Evolutionary conservation across 2,797 vertebrate genomes (phyloP), one percentile per base, ranked within the genome.

Genomic region (Eleutherodactylus coqui): DNA sequence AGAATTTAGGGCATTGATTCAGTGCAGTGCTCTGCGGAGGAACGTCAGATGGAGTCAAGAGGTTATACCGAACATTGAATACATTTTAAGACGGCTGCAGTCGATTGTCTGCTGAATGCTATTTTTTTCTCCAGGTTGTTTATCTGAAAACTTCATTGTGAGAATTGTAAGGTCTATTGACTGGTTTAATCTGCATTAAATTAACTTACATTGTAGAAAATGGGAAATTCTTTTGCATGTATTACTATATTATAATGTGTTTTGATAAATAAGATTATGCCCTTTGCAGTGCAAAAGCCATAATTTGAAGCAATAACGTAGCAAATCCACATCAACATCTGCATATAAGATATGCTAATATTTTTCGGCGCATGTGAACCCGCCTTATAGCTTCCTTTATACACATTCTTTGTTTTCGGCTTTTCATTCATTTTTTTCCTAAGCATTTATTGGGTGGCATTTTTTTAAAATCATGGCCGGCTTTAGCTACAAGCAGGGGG

Each of bases 1-100:
- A 36, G 32, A 38, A 36, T 69, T 36, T 21, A 69, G 69, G 43
- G 17, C 36, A 72, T 41, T 72, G 38, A 72, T 72, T 69, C 6
- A 69, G 8, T 5, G 36, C 69, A 72, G 36, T 0, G 69, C 38
- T 11, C 10, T 70, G 21, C 38, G 17, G 64, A 69, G 38, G 38
- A n/a, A n/a, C 69, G 24, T 72, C 69, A 41, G 69, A 72, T 43
- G 24, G 43, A 72, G 69, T 72, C 69, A 72, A 5, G 38, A 72
- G 69, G 69, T 43, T 6, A 43, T 11, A 43, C 38, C 21, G 38
- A 14, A 41, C 32, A 67, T 67, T 67, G 62, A 67, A 67, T 67
- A 67, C 69, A 72, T 72, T 72, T 43, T n/a, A n/a, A 36, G 36
- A 72, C 10, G 29, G 11, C 69, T 72, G 69, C 69, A 14, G 21